Base-by-base conservation (phyloP, 2,113 vertebrate species). In the Siphamia tubifer region DNA sequence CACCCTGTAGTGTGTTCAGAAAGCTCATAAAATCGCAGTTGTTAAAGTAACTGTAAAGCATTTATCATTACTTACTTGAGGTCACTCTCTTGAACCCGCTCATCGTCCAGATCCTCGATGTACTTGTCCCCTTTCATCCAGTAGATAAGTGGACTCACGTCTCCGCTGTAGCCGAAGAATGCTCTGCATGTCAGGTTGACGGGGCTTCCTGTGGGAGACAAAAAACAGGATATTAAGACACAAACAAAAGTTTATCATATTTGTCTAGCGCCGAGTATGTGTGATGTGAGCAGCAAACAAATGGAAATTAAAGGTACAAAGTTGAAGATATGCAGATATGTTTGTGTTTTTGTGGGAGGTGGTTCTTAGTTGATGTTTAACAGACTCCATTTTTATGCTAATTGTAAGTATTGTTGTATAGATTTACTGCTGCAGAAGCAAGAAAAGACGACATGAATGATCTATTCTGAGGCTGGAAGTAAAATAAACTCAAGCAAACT, bases 71-170 rank as follows among this genome's bases (percentile, higher is more conserved):
- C 85, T 84, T 94, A 99, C 97, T 96, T 98, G 79, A 98, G 96
- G 40, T 99, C 97, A 32, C 93, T 96, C 89, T 99, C 97, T 88
- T 94, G 94, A 48, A 98, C 92, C 42, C 94, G 87, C 76, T 94
- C 96, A 86, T 98, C 96, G 77, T 99, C 97, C 87, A 99, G 92
- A 87, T 99, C 97, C 85, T 99, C 97, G 62, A 99, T 98, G 82
- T 98, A 99, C 81, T 98, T 99, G 70, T 99, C 97, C 27, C 96
- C 97, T 91, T 99, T 99, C 97, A 99, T 99, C 97, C 97, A 99
- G 87, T 99, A 99, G 90, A 98, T 97, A 69, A 98, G 92, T 44
- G 97, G 97, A 64, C 95, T 97, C 78, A 94, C 95, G n/a, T 98
- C 97, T 44, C 97, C 96, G 24, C 95, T 96, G 81, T 98, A 99